phyloP scores from a whole-genome alignment of 1,140 invertebrate species.

The Drosophila gunungcola region DNA sequence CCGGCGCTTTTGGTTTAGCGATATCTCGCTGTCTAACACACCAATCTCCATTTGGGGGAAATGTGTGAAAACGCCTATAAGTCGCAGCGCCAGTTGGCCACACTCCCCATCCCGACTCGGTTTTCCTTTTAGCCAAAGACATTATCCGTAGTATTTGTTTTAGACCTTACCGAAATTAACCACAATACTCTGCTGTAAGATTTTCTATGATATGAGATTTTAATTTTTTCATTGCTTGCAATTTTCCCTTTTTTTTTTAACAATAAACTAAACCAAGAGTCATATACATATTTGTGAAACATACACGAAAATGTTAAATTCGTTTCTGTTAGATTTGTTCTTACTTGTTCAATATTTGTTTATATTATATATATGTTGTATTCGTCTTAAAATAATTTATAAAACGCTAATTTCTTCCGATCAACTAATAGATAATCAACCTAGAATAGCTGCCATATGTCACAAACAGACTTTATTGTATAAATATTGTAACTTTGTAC shows the following conservation, averaged over 20 bases:
- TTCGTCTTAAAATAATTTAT: neutral
- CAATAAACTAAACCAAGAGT: too few species aligned
- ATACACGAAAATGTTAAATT: neutral
- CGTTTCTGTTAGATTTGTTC: too few species aligned
- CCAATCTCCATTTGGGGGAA: conserved; percentile 47
- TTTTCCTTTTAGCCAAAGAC: conserved; percentile 25
- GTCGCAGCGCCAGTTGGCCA: conserved; percentile 7
- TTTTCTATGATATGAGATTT: neutral
- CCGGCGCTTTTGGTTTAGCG: conserved; percentile 21
- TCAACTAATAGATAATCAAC: conserved; percentile 2
- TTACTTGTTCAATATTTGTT: neutral
- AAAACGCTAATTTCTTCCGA: neutral
- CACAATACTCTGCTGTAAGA: too few species aligned
- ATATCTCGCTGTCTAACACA: conserved; percentile 25
- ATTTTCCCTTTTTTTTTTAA: too few species aligned
- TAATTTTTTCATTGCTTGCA: neutral
- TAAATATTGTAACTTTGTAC: neutral
- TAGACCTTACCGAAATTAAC: neutral
- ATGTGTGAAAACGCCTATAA: conserved; percentile 71
- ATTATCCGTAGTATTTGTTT: conserved; percentile 6
- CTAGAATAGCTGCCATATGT: neutral
- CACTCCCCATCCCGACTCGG: conserved; percentile 3
- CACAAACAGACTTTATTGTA: neutral
- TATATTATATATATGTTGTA: neutral
- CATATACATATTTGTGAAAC: neutral